Percentiles rank a stretch among this genome's conserved stretches.
Conservation (phyloP, 2,113 vertebrate species). For the Pelusios castaneus region DNA sequence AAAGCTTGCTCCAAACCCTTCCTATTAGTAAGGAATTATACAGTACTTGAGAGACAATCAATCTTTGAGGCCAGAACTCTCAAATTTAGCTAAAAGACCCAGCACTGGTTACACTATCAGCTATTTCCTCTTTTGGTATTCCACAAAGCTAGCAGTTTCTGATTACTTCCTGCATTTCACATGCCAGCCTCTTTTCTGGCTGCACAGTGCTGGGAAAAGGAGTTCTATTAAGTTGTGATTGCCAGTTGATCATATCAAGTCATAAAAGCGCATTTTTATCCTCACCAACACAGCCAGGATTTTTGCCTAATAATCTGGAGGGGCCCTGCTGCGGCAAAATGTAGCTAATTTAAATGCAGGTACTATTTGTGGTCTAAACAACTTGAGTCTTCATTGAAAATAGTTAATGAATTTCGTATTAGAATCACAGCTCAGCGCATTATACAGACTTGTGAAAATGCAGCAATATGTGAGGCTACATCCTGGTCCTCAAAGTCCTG, state of each 20-base stretch:
- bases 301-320: background rate
- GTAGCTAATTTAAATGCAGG: background rate
- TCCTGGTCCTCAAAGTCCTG: conserved; percentile 5
- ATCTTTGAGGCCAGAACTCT: background rate
- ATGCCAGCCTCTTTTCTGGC: background rate
- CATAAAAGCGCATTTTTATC: background rate
- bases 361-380: background rate
- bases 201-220: background rate
- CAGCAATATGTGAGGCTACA: background rate
- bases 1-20: too few species aligned
- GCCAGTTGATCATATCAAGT: rapidly evolving
- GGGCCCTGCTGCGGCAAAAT: background rate
- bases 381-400: background rate
- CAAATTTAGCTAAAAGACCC: background rate
- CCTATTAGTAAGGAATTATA: background rate
- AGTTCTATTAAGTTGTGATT: background rate
- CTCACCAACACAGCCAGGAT: background rate
- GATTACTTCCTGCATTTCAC: background rate
- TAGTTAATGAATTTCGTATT: background rate
- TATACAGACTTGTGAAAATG: rapidly evolving
- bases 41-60: conserved; percentile 2
- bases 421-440: background rate
- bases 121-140: background rate
- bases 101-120: background rate
- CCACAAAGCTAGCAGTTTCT: background rate